Evolutionary conservation across 2,888 invertebrate species (phyloP).

Genomic region (Nemoura dubitans): DNA sequence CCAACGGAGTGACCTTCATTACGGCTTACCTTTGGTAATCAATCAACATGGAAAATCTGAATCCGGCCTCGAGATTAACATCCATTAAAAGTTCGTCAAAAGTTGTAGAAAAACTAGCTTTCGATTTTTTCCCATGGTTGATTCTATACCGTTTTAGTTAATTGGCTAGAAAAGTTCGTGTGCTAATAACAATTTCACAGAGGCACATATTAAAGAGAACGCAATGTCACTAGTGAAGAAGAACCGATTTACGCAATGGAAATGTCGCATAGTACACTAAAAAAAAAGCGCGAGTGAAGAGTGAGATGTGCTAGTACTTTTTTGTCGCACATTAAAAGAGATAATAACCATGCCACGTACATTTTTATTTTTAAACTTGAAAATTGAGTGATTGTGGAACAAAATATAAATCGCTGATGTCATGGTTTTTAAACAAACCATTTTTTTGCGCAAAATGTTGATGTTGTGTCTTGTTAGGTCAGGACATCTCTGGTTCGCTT

Average conservation of each 20-base stretch:
- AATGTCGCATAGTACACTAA: constrained; percentile 18
- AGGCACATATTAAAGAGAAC: background rate
- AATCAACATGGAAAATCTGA: background rate
- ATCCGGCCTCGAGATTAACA: background rate
- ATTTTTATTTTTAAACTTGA: background rate
- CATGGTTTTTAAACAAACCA: constrained; percentile 29
- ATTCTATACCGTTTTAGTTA: background rate
- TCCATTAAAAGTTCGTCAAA: constrained; percentile 20
- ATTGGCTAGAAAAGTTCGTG: background rate
- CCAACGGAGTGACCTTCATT: background rate
- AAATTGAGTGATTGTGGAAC: constrained; percentile 24
- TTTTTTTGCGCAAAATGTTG: background rate
- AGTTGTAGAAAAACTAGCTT: background rate
- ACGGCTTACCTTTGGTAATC: background rate
- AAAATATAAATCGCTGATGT: constrained; percentile 37
- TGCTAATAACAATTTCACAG: background rate
- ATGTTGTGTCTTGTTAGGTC: no score
- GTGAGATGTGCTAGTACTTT: background rate
- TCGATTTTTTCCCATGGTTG: background rate
- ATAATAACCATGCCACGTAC: no score
- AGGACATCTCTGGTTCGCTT: no score
- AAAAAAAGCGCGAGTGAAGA: background rate
- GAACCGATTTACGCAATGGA: background rate
- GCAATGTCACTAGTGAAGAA: background rate
- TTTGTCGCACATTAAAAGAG: constrained; percentile 21